phyloP scores from a whole-genome alignment of 2,888 invertebrate genomes.

The Hypselothyrea guttata region DNA sequence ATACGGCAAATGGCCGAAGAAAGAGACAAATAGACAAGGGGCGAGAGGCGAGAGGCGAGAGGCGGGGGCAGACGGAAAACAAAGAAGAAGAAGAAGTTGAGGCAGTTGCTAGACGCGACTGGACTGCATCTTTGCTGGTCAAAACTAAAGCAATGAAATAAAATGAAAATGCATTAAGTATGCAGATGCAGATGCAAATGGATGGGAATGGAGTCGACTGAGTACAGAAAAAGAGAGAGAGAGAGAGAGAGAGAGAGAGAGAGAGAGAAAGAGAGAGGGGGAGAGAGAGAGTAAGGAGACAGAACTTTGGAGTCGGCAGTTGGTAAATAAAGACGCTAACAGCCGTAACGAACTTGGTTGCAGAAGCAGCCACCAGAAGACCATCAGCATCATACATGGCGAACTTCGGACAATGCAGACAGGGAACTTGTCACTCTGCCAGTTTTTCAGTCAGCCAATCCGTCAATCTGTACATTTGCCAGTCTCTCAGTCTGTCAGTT shows the following conservation, averaged over 20 bases:
- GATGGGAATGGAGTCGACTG: conserved; percentile 22
- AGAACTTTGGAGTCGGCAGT: background rate
- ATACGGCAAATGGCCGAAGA: conserved; percentile 58
- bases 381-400: conserved; percentile 63
- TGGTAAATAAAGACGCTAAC: conserved; percentile 61
- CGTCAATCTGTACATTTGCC: conserved; percentile 8
- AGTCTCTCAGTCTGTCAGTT: conserved; percentile 14
- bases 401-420: background rate
- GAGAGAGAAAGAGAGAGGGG: background rate
- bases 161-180: conserved; percentile 72
- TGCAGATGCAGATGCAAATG: conserved; percentile 52
- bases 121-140: conserved; percentile 30
- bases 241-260: background rate
- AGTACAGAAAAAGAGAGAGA: background rate
- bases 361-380: conserved; percentile 32
- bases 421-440: conserved; percentile 42
- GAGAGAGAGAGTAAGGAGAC: too few species aligned
- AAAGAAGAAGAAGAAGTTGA: conserved; percentile 36
- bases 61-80: conserved; percentile 12
- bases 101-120: conserved; percentile 9
- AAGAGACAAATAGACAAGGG: background rate
- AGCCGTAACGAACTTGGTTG: conserved; percentile 60
- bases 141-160: conserved; percentile 71
- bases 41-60: background rate
- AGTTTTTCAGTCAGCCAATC: conserved; percentile 16